Evolutionary conservation across 2,797 vertebrate species (phyloP).

Genomic region (Scomberomorus guttatus): DNA sequence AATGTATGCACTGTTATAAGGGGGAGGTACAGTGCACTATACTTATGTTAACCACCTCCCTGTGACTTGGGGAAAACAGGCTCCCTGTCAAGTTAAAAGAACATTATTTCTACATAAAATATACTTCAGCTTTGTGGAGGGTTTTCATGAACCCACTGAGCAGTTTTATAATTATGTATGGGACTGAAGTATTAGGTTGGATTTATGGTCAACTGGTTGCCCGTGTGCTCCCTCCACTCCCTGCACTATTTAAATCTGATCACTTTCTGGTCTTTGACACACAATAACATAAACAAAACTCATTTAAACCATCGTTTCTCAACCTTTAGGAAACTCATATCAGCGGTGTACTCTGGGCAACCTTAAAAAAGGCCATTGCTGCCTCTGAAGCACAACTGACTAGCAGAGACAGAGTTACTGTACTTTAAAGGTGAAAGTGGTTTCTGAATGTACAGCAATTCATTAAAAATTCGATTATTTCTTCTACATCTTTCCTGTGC

Average conservation of each 20-base stretch:
- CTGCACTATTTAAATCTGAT: slow-evolving; percentile 29
- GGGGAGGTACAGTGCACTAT: slow-evolving; percentile 15
- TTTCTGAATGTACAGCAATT: too few species aligned
- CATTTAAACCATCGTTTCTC: not conserved
- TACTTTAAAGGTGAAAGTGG: too few species aligned
- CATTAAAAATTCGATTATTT: not conserved
- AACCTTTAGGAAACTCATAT: not conserved
- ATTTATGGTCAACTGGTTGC: slow-evolving; percentile 27
- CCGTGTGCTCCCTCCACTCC: not conserved
- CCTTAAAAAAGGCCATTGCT: not conserved
- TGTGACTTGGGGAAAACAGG: slow-evolving; percentile 33
- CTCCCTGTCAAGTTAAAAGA: slow-evolving; percentile 47
- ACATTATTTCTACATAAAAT: slow-evolving; percentile 52
- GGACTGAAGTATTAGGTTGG: slow-evolving; percentile 35
- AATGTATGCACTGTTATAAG: slow-evolving; percentile 40
- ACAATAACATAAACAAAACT: not conserved
- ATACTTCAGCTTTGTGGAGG: slow-evolving; percentile 25
- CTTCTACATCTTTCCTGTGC: not conserved
- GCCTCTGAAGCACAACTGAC: not conserved
- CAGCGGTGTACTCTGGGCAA: not conserved
- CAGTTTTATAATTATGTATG: slow-evolving; percentile 26
- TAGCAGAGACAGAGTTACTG: too few species aligned
- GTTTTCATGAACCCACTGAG: slow-evolving; percentile 35
- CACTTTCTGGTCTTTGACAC: slow-evolving; percentile 13
- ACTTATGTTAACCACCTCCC: slow-evolving; percentile 49